phyloP scores from a whole-genome alignment of 2,797 vertebrate genomes.

The Pangasius djambal region DNA sequence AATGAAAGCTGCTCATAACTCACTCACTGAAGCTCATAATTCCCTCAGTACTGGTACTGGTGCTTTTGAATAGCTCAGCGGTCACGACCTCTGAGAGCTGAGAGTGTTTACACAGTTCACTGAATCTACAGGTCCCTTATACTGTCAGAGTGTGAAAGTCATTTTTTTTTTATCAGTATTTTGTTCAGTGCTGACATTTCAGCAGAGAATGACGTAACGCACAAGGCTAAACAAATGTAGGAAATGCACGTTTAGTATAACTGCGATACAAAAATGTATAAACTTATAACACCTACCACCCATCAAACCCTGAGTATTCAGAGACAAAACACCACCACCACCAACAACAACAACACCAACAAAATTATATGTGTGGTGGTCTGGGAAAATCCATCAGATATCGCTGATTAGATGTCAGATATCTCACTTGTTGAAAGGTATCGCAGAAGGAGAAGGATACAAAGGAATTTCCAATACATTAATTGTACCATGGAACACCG shows the following conservation, averaged over 20 bases:
- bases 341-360: background rate
- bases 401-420: background rate
- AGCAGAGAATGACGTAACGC: background rate
- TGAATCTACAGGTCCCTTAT: background rate
- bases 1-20: conserved; percentile 2
- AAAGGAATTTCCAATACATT: too few relatives aligned
- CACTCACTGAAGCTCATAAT: background rate
- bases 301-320: background rate
- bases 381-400: background rate
- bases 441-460: too few relatives aligned
- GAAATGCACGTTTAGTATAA: background rate
- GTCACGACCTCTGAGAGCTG: background rate
- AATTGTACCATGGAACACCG: too few relatives aligned
- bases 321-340: background rate
- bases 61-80: background rate
- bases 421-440: too few relatives aligned
- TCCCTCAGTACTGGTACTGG: background rate
- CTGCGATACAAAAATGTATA: too few relatives aligned
- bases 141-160: background rate
- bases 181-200: background rate
- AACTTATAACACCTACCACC: background rate
- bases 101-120: background rate
- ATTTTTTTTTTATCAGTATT: background rate
- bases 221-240: background rate
- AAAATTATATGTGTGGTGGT: background rate